Evolutionary conservation across 1,140 invertebrate genomes (phyloP).

Genomic region (Drosophila yakuba): DNA sequence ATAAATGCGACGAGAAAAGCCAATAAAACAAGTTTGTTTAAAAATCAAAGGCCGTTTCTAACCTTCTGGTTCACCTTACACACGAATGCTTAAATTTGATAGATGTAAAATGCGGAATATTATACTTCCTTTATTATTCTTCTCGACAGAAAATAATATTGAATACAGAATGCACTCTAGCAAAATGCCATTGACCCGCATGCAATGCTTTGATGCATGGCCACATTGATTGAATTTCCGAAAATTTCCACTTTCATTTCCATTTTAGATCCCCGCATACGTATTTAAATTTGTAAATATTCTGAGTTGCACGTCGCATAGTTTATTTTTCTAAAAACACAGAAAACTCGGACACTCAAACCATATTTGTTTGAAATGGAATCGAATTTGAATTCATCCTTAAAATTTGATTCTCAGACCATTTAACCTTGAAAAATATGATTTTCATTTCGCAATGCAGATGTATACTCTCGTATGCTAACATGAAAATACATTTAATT

Average conservation of each 20-base stretch:
- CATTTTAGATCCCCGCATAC: conserved; percentile 4
- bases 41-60: conserved; percentile 28
- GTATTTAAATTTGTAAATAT: conserved; percentile 54
- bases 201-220: conserved; percentile 53
- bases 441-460: conserved; percentile 14
- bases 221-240: conserved; percentile 68
- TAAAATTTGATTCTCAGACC: conserved; percentile 1
- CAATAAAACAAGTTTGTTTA: conserved; percentile 6
- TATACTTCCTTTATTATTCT: conserved; percentile 10
- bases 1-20: background rate
- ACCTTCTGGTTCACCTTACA: conserved; percentile 53
- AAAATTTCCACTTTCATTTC: conserved; percentile 51
- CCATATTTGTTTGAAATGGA: conserved; percentile 29
- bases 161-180: conserved; percentile 53
- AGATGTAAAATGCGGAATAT: conserved; percentile 47
- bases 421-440: background rate
- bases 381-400: conserved; percentile 26
- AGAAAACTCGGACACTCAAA: conserved; percentile 14
- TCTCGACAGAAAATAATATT: conserved; percentile 49
- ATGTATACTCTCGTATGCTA: background rate
- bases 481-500: conserved; percentile 10
- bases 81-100: conserved; percentile 68
- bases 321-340: conserved; percentile 39
- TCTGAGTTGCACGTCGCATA: conserved; percentile 16
- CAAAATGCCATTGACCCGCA: conserved; percentile 69